Conservation (phyloP, 1,140 invertebrate genomes). For the Apis cerana region DNA sequence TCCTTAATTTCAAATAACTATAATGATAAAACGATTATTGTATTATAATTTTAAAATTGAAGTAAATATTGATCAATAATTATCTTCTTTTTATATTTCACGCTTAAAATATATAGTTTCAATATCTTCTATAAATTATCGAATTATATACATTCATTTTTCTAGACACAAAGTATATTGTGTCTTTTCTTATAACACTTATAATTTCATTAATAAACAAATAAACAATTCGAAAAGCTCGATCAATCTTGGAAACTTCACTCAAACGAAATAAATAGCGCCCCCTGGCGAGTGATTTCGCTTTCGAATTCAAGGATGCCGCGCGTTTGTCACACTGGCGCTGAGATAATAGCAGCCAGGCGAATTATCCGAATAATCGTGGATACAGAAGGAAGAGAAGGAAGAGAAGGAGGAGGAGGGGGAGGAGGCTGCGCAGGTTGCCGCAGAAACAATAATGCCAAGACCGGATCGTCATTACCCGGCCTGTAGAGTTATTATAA, state of each 20-base stretch:
- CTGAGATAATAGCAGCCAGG: slow-evolving; percentile 44
- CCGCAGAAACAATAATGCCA: slow-evolving; percentile 70
- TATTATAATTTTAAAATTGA: too few relatives aligned
- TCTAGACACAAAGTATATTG: too few relatives aligned
- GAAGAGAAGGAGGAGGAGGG: background rate
- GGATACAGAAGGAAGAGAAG: slow-evolving; percentile 24
- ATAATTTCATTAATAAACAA: too few relatives aligned
- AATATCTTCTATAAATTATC: too few relatives aligned
- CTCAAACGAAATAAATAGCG: slow-evolving; percentile 13
- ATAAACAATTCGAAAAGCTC: background rate
- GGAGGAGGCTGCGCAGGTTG: slow-evolving; percentile 48
- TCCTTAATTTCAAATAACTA: too few relatives aligned
- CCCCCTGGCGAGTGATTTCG: background rate
- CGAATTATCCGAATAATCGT: slow-evolving; percentile 71
- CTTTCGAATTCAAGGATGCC: slow-evolving; percentile 26
- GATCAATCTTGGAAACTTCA: slow-evolving; percentile 6
- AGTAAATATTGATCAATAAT: too few relatives aligned
- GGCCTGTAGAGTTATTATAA: slow-evolving; percentile 70
- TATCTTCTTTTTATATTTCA: too few relatives aligned
- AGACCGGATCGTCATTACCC: slow-evolving; percentile 68
- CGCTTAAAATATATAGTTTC: too few relatives aligned
- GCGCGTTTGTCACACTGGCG: slow-evolving; percentile 44
- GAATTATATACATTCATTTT: too few relatives aligned
- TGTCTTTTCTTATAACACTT: too few relatives aligned
- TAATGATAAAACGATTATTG: too few relatives aligned